These are phyloP conservation scores for Aproaerema taeniolella DNA, from an alignment of 2,888 invertebrate genomes.

Conservation along the genomic window DNA sequence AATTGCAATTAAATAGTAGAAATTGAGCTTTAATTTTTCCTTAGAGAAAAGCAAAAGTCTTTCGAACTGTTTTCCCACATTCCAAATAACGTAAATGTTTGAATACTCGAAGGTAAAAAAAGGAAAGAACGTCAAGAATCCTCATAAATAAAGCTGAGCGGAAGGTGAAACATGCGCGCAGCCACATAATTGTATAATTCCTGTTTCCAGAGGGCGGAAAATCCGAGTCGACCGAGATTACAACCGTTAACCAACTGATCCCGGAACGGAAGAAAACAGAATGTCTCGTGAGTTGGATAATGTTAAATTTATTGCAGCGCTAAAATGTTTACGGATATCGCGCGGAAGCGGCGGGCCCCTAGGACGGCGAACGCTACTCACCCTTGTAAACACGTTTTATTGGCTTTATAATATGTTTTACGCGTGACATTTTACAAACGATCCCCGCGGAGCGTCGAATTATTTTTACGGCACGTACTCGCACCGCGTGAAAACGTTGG, in stretches of 20 bases:
- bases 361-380: conserved; percentile 65
- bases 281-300: conserved; percentile 73
- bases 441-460: conserved; percentile 72
- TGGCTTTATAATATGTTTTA: conserved; percentile 78
- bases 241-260: conserved; percentile 74
- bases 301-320: conserved; percentile 75
- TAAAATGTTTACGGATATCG: conserved; percentile 77
- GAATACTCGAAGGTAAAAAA: too few species aligned
- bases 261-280: conserved; percentile 70
- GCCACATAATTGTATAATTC: conserved; percentile 65
- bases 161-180: conserved; percentile 41
- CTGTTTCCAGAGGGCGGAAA: conserved; percentile 54
- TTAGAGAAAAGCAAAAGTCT: too few species aligned
- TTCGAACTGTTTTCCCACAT: too few species aligned
- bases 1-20: too few species aligned
- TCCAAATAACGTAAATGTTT: too few species aligned
- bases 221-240: conserved; percentile 69
- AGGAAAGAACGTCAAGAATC: conserved; percentile 26
- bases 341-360: conserved; percentile 48
- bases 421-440: conserved; percentile 78
- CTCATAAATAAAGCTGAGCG: conserved; percentile 39
- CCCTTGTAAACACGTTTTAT: conserved; percentile 78
- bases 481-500: conserved; percentile 58
- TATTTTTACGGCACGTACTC: conserved; percentile 74
- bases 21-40: too few species aligned